Percentiles rank a stretch among this genome's conserved stretches.
These are phyloP conservation scores for Centropyge bicolor DNA, from an alignment of 2,797 vertebrate species.

Conservation along the genomic window DNA sequence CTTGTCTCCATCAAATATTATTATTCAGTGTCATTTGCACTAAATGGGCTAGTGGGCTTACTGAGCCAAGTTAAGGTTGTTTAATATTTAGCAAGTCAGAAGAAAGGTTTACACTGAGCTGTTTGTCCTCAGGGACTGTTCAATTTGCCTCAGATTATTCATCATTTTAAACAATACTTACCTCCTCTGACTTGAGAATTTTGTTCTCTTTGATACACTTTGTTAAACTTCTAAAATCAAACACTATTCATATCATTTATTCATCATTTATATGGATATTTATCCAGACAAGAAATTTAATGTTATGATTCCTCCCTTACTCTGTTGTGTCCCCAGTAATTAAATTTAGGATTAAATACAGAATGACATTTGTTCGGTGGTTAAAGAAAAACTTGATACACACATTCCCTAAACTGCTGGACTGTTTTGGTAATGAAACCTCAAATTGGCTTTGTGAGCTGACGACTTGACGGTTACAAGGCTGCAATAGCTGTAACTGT, in stretches of 20 bases:
- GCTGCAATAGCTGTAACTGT: background rate
- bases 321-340: background rate
- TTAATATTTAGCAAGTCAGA: background rate
- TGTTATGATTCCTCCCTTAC: too few relatives aligned
- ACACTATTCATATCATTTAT: too few relatives aligned
- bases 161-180: background rate
- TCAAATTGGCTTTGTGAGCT: background rate
- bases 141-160: background rate
- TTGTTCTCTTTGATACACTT: too few relatives aligned
- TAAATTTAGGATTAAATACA: background rate
- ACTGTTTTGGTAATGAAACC: background rate
- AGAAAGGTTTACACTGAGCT: background rate
- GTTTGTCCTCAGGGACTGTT: background rate
- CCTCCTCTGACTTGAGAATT: too few relatives aligned
- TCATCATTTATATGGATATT: too few relatives aligned
- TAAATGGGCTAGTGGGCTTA: too few relatives aligned
- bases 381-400: background rate
- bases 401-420: background rate
- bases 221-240: too few relatives aligned
- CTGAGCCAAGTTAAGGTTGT: background rate
- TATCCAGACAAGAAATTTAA: too few relatives aligned
- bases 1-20: background rate
- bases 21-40: slow-evolving; percentile 3
- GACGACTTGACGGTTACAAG: background rate
- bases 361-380: background rate